A percentile compares a stretch with the other conserved stretches of the same genome.
These are phyloP conservation scores for Tyria jacobaeae DNA, from an alignment of 2,888 invertebrate species.

Conservation along the genomic window DNA sequence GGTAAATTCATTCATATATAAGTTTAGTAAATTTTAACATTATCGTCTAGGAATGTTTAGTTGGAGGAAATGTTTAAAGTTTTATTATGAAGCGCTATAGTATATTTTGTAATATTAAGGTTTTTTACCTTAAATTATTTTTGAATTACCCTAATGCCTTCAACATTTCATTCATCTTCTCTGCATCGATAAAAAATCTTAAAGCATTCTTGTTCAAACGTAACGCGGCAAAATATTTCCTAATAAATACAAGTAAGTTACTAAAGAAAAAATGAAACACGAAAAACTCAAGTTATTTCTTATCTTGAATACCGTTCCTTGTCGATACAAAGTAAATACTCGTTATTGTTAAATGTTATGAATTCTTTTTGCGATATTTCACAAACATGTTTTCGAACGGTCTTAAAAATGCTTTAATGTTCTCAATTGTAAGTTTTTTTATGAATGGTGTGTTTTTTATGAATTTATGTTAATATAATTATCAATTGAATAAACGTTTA, in stretches of 20 bases:
- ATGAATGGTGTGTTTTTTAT: no score
- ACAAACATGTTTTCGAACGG: not conserved
- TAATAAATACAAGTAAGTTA: slow-evolving; percentile 14
- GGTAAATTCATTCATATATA: no score
- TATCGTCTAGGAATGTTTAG: not conserved
- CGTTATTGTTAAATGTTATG: slow-evolving; percentile 11
- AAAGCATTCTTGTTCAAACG: slow-evolving; percentile 2
- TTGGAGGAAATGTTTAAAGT: not conserved
- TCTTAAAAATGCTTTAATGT: not conserved
- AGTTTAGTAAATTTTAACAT: no score
- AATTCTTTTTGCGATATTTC: not conserved
- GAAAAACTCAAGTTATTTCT: slow-evolving; percentile 8
- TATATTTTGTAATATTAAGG: not conserved
- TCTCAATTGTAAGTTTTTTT: not conserved
- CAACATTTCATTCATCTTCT: slow-evolving; percentile 1
- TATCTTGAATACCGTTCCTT: slow-evolving; percentile 7
- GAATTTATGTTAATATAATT: no score
- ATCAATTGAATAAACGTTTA: no score
- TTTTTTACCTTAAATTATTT: not conserved
- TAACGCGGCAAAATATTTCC: slow-evolving; percentile 10
- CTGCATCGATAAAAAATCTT: slow-evolving; percentile 2
- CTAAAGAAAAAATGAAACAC: slow-evolving; percentile 3
- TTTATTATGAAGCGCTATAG: not conserved
- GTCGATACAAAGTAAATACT: slow-evolving; percentile 8
- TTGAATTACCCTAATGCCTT: not conserved